These are phyloP conservation scores for Smutsia temminckii DNA, from an alignment of 2,797 vertebrate species.

Conservation along the genomic window DNA sequence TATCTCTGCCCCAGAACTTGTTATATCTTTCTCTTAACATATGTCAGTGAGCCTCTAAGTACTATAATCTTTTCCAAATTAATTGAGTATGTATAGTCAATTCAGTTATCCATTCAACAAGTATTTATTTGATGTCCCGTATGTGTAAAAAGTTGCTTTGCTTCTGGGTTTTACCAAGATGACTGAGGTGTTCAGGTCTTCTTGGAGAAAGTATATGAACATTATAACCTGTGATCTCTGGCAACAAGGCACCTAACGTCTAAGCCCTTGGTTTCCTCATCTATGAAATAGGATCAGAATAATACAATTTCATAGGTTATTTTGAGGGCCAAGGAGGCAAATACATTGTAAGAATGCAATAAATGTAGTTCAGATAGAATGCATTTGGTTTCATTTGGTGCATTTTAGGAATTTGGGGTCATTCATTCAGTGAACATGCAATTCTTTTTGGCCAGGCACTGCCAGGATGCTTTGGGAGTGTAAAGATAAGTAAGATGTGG, in stretches of 20 bases:
- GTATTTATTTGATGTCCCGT: background rate
- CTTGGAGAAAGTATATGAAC: background rate
- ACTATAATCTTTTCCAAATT: background rate
- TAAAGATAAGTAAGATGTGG: background rate
- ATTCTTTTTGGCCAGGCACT: background rate
- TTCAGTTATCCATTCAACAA: background rate
- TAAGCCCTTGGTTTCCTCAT: background rate
- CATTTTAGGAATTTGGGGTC: background rate
- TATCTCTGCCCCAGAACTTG: background rate
- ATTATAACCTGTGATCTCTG: background rate
- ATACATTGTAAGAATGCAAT: background rate
- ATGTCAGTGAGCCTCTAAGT: background rate
- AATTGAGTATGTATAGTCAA: background rate
- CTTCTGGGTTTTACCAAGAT: background rate
- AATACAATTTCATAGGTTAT: background rate
- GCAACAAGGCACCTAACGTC: background rate
- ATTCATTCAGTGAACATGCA: fast-evolving
- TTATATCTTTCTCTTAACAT: background rate
- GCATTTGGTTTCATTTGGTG: background rate
- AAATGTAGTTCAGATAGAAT: fast-evolving
- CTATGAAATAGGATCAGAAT: background rate
- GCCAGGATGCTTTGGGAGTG: background rate
- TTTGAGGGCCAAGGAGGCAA: background rate
- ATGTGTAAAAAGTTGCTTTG: background rate
- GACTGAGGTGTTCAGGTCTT: background rate